Percentiles rank a stretch among this genome's conserved stretches.
These are phyloP conservation scores for Ochropleura plecta DNA, from an alignment of 2,888 invertebrate genomes.

Conservation along the genomic window DNA sequence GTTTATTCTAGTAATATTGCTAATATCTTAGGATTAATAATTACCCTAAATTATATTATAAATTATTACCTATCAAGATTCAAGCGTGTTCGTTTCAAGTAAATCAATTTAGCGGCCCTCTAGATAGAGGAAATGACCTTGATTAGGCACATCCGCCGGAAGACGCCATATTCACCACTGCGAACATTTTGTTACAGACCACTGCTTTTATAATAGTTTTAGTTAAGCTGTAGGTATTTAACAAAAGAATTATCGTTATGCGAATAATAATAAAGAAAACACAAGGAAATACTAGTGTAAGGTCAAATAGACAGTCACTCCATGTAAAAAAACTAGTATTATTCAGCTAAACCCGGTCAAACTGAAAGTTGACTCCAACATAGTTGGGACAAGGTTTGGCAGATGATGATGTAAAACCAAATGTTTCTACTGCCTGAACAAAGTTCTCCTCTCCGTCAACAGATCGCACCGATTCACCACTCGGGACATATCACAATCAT, in stretches of 20 bases:
- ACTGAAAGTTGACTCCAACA: too few relatives aligned
- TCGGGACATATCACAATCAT: too few relatives aligned
- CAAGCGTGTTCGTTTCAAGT: neutral
- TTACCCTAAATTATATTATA: too few relatives aligned
- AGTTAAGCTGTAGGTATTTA: neutral
- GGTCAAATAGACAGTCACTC: too few relatives aligned
- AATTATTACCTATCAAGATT: neutral
- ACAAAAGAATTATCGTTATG: neutral
- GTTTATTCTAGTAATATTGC: neutral
- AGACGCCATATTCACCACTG: neutral
- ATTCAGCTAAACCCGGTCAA: too few relatives aligned
- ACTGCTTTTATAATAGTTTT: neutral
- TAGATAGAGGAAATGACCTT: neutral
- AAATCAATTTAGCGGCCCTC: slow-evolving; percentile 11
- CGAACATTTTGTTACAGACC: neutral
- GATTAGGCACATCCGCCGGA: slow-evolving; percentile 12
- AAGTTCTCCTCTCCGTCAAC: neutral
- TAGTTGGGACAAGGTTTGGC: too few relatives aligned
- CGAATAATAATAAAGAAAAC: neutral
- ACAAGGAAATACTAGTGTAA: neutral
- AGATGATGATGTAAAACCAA: neutral
- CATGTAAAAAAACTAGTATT: too few relatives aligned
- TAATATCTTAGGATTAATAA: neutral
- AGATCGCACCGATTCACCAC: too few relatives aligned
- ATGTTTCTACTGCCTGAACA: neutral